These are phyloP conservation scores for Eremophila alpestris DNA, from an alignment of 2,797 vertebrate species.

Conservation along the genomic window DNA sequence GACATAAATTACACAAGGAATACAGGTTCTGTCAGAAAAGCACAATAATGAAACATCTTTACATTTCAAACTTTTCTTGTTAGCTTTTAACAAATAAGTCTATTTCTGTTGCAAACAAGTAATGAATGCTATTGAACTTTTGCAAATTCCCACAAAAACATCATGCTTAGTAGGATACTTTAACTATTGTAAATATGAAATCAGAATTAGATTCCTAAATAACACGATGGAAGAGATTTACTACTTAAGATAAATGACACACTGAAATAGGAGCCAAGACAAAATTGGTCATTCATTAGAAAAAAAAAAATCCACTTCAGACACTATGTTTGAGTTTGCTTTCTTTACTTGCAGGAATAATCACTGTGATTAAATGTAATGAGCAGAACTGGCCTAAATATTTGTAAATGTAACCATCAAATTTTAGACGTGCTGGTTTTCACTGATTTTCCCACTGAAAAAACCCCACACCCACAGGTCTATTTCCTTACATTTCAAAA, in stretches of 20 bases:
- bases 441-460: background rate
- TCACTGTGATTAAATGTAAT: conserved; percentile 20
- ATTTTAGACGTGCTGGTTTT: background rate
- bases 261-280: conserved; percentile 28
- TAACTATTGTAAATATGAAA: conserved; percentile 47
- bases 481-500: background rate
- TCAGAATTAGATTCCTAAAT: conserved; percentile 43
- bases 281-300: conserved; percentile 46
- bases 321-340: conserved; percentile 24
- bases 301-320: conserved; percentile 39
- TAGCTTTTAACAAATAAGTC: conserved; percentile 60
- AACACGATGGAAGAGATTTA: conserved; percentile 35
- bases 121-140: conserved; percentile 55
- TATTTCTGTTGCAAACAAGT: conserved; percentile 64
- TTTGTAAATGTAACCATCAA: background rate
- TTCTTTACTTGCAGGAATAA: conserved; percentile 25
- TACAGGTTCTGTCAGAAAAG: conserved; percentile 54
- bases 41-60: conserved; percentile 61
- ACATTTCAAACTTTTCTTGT: conserved; percentile 57
- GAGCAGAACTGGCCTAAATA: conserved; percentile 20
- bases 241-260: conserved; percentile 59
- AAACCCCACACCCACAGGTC: background rate
- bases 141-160: conserved; percentile 57
- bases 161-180: conserved; percentile 56
- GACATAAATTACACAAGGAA: conserved; percentile 66